These are phyloP conservation scores for Brachionus calyciflorus DNA, from an alignment of 1,140 invertebrate species.

Conservation along the genomic window DNA sequence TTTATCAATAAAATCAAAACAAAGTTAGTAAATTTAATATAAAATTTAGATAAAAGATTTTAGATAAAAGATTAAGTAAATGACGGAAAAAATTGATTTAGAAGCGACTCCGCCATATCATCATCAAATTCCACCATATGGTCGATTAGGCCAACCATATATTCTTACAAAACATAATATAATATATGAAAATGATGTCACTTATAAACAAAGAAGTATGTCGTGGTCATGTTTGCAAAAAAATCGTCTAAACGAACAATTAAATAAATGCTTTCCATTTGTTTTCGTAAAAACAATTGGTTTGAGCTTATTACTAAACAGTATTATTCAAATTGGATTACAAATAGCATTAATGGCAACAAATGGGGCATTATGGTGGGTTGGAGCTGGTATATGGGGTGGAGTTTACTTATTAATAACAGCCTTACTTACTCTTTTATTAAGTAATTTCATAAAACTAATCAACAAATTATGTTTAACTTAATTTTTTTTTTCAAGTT, in stretches of 20 bases:
- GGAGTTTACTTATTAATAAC: not conserved
- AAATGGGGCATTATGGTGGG: not conserved
- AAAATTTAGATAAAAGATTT: too few species aligned
- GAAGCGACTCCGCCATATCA: not conserved
- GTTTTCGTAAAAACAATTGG: not conserved
- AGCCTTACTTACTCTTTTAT: not conserved
- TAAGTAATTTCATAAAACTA: not conserved
- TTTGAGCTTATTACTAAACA: not conserved
- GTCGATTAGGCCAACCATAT: not conserved
- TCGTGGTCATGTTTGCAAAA: not conserved
- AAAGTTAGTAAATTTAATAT: too few species aligned
- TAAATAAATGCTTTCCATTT: not conserved
- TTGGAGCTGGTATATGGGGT: not conserved
- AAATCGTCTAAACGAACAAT: not conserved
- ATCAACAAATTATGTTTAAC: not conserved
- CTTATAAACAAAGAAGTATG: not conserved
- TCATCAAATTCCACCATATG: conserved; percentile 5
- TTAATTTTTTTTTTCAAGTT: not conserved
- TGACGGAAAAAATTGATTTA: too few species aligned
- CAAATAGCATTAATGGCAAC: not conserved
- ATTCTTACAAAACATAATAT: not conserved
- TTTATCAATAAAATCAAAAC: too few species aligned
- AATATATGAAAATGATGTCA: not conserved
- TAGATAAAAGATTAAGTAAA: too few species aligned
- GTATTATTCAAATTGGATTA: not conserved